Base-by-base conservation (phyloP, 2,113 vertebrate genomes). In the Eurystomus gularis region DNA sequence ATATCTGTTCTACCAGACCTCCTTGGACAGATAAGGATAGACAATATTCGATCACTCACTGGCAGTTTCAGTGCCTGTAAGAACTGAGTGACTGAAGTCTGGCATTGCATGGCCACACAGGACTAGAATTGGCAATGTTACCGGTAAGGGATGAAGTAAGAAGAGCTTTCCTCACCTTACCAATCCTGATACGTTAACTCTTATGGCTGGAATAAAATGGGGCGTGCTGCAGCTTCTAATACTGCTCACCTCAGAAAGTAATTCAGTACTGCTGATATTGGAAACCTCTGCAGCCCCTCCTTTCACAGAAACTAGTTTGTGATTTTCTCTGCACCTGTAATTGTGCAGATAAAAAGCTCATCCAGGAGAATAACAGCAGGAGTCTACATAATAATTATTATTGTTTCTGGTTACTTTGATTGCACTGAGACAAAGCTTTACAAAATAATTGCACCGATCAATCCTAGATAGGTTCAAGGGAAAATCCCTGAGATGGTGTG, bases 401-500 rank as follows among this genome's bases (percentile, higher is more conserved):
- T 58, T 95, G 61, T 95, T 97, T 95, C 95, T 93, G 69, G 54
- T 94, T 94, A 88, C 81, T 94, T 96, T 88, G 86, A 90, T 79
- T 90, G 77, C 75, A 62, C 78, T 58, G 92, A 97, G 95, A 94
- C 83, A 94, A 88, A 92, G 81, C 68, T 95, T 97, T 88, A 81
- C 86, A 82, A 80, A 92, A 85, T 95, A 96, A 96, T 95, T 88
- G 66, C 87, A 85, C 83, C 33, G 7, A 93, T 97, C 94, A 93
- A 3, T 97, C 94, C 88, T 76, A 15, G 19, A 10, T 19, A 57
- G 92, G 82, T 82, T 28, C 84, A 62, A 91, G 61, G 69, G 55
- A 93, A 91, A 94, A 49, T 29, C 61, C 76, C 49, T 35, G 54
- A 82, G 95, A 81, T 72, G 79, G 58, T 33, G 28, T 73, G 81